A percentile compares a stretch with the other conserved stretches of the same genome.
Evolutionary conservation across 2,113 vertebrate genomes (phyloP).

Genomic region (Callorhinus ursinus): DNA sequence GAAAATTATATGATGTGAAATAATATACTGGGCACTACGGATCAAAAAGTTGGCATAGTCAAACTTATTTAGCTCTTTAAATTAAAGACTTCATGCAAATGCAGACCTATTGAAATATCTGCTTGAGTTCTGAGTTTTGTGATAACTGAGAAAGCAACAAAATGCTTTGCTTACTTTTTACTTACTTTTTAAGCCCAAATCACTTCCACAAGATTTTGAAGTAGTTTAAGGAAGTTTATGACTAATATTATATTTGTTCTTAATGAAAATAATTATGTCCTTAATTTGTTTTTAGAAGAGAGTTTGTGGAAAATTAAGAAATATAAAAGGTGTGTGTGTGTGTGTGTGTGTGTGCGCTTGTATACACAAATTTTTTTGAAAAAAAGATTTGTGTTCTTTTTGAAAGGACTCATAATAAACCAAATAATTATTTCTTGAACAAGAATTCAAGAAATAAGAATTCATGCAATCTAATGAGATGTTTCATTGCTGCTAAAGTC

Average conservation of each 20-base stretch:
- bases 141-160: neutral
- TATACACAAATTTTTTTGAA: neutral
- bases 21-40: neutral
- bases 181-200: neutral
- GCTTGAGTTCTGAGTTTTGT: neutral
- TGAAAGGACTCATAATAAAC: constrained; percentile 24
- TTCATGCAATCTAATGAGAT: constrained; percentile 13
- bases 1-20: neutral
- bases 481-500: constrained; percentile 32
- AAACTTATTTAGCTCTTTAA: neutral
- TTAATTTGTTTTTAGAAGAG: neutral
- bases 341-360: neutral
- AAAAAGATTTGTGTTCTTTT: neutral
- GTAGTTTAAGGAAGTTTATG: neutral
- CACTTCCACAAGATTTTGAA: neutral
- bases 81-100: neutral
- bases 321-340: neutral
- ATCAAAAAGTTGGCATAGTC: neutral
- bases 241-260: neutral
- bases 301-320: neutral
- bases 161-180: neutral
- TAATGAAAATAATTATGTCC: neutral
- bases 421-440: constrained; percentile 24
- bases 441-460: no score
- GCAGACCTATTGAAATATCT: neutral